Evolutionary conservation across 2,797 vertebrate genomes (phyloP), one percentile per base, ranked within the genome.

Genomic region (Pterois miles): DNA sequence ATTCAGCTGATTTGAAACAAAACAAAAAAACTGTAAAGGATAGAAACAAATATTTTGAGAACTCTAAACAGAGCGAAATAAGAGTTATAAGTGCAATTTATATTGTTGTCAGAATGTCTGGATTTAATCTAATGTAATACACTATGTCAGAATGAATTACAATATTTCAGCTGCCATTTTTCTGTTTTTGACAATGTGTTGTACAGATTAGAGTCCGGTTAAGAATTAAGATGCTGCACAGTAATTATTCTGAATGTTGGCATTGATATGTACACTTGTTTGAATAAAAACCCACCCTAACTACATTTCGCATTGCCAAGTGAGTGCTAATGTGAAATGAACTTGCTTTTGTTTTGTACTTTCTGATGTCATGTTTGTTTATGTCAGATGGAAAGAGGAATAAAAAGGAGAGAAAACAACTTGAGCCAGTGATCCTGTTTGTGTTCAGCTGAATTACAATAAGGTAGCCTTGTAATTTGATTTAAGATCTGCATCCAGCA

Each of bases 351-450:
- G 43, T 62, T 81, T 90, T 80, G 81, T 83, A 84, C 83, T 88
- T 92, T 86, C n/a, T 83, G 18, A 84, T 89, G 88, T 89, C 68
- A 83, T 83, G 57, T 79, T 78, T 67, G 86, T 80, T 89, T 46
- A 65, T 78, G 75, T 77, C 20, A 64, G 31, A 74, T 81, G 54
- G 73, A 87, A 90, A 82, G 57, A n/a, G 58, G 82, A 89, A 79
- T 53, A 76, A 92, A 91, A 83, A 20, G 3, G 20, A 22, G 4
- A 58, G n/a, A 40, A 65, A 63, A 60, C 22, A 65, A 18, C 18
- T n/a, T 68, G 8, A 76, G 50, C 2, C 38, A 29, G 0, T 63
- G 4, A 38, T 22, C 57, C 14, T 62, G 11, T 34, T 54, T 65
- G n/a, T n/a, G n/a, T 34, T 75, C 52, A 33, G 25, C 65, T 34